Evolutionary conservation across 2,797 vertebrate species (phyloP).

Genomic region (Spondyliosoma cantharus): DNA sequence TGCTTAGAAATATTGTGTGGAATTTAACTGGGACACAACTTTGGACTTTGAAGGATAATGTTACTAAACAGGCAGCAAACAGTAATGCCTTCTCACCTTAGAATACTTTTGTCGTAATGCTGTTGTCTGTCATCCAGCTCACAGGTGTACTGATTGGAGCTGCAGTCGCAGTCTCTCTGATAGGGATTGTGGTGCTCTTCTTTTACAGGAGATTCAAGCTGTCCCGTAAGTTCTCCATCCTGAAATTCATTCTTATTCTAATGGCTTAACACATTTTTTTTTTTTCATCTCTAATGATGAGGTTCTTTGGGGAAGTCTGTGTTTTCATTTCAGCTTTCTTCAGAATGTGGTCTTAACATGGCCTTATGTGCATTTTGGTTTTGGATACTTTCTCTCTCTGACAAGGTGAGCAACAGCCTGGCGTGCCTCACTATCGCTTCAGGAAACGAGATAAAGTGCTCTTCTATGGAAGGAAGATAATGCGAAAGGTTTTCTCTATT

Average conservation of each 20-base stretch:
- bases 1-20: background rate
- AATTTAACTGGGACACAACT: constrained; percentile 11
- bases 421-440: constrained; percentile 92
- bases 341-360: constrained; percentile 3
- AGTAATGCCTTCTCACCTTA: background rate
- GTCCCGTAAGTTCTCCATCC: constrained; percentile 84
- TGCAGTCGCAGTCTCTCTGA: constrained; percentile 83
- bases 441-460: constrained; percentile 94
- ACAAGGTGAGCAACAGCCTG: constrained; percentile 81
- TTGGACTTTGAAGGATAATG: constrained; percentile 20
- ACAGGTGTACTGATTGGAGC: constrained; percentile 91
- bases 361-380: constrained; percentile 26
- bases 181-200: constrained; percentile 87
- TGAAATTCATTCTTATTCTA: background rate
- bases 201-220: constrained; percentile 87
- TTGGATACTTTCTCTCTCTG: constrained; percentile 35
- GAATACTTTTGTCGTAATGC: background rate
- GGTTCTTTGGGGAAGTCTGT: too few species aligned
- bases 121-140: constrained; percentile 82
- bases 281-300: background rate
- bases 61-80: background rate
- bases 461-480: constrained; percentile 97
- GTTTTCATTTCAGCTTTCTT: background rate
- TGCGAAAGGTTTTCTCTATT: constrained; percentile 89
- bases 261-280: background rate